Base-by-base conservation (phyloP, 2,113 vertebrate species). In the Oceanites oceanicus region DNA sequence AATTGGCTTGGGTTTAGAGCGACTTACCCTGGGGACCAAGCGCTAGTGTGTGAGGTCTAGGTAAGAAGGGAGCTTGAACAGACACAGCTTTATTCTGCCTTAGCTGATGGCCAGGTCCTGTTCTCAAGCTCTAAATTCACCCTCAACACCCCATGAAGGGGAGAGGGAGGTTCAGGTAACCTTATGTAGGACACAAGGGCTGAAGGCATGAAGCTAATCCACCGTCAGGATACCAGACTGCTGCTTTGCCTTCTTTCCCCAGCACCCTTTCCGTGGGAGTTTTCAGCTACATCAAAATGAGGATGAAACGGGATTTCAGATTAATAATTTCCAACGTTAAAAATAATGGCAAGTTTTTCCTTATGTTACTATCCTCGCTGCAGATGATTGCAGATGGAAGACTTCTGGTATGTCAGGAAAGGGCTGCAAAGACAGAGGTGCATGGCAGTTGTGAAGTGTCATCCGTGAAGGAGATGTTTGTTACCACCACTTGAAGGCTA, bases 391-490 rank as follows among this genome's bases (percentile, higher is more conserved):
- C 58, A 50, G 32, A 5, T 53, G 47, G 86, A 76, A 56, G 52
- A 62, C 32, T 40, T 72, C 59, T 52, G 71, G 36, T 25, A 13
- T 36, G 58, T 40, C 52, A 55, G 88, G 79, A 29, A 72, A 22
- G 88, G 88, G 58, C 75, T 67, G 74, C 68, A 67, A 18, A n/a
- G 70, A 22, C 73, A 47, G 42, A 75, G 34, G 34, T 38, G 22
- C 22, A 0, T 10, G 72, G 81, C 59, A 42, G 15, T 26, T 32
- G 66, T 36, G 84, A 63, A 65, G 50, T 34, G 62, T 26, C 70
- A 11, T 13, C 0, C 0, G 9, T 77, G 85, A 66, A n/a, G 74
- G 61, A 71, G 50, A n/a, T 0, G 0, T 59, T 63, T 79, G 83
- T 65, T 71, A 47, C 53, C 72, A 5, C 34, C 19, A 0, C 70